phyloP scores from a whole-genome alignment of 1,140 invertebrate genomes.

The Drosophila ficusphila region DNA sequence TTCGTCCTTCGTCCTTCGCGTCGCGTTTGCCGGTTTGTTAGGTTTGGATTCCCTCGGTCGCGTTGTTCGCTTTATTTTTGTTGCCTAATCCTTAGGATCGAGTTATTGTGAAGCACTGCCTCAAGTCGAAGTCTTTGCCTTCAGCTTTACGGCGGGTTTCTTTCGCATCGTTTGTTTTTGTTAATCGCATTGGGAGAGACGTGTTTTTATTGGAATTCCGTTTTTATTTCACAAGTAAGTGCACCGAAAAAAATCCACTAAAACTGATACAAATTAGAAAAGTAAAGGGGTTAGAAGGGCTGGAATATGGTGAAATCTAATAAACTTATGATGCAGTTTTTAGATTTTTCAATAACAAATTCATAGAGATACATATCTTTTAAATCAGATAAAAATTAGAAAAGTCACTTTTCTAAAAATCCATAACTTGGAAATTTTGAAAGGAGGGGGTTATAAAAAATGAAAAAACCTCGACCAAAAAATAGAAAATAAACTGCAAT shows the following conservation, averaged over 20 bases:
- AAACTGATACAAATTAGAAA: no score
- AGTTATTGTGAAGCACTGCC: slow-evolving; percentile 41
- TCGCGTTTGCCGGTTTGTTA: slow-evolving; percentile 59
- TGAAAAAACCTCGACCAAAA: no score
- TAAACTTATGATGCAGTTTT: no score
- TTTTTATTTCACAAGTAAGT: slow-evolving; percentile 54
- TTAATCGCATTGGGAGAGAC: slow-evolving; percentile 53
- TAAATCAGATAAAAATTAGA: no score
- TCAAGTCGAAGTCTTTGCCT: slow-evolving; percentile 19
- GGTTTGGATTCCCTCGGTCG: slow-evolving; percentile 41
- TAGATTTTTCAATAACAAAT: no score
- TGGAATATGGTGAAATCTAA: no score
- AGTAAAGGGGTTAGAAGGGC: no score
- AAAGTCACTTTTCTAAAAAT: no score
- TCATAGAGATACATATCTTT: no score
- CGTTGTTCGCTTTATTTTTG: slow-evolving; percentile 27
- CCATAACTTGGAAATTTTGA: no score
- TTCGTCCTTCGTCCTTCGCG: slow-evolving; percentile 50
- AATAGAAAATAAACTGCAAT: no score
- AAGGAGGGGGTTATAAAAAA: no score
- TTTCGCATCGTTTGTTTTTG: slow-evolving; percentile 32
- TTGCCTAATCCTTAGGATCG: slow-evolving; percentile 57
- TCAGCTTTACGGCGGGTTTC: slow-evolving; percentile 21
- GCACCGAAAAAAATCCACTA: background rate
- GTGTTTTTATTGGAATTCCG: slow-evolving; percentile 8